Base-by-base conservation (phyloP, 1,140 invertebrate genomes). In the Cydia fagiglandana region DNA sequence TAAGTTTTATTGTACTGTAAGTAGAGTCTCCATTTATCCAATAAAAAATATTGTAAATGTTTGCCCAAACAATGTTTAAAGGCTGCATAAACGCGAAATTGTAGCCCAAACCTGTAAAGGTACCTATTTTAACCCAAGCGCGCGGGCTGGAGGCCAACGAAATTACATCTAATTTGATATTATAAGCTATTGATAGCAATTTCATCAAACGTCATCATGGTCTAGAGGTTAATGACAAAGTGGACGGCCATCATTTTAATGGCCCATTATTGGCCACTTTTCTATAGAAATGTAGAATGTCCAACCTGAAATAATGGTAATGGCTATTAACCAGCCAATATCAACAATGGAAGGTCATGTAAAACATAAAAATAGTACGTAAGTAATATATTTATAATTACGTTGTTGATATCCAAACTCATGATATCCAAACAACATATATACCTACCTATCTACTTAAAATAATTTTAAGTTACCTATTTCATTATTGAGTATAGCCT, bases 201-300 rank as follows among this genome's bases (percentile, higher is more conserved):
- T 70, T 70, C 66, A 70, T 70, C 66, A 70, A 70, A 70, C n/a
- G 20, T 38, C 30, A 70, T n/a, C 15, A 70, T 38, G 66, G 66
- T 70, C 34, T 38, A 70, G 66, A 70, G 66, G 66, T 70, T 70
- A 70, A 70, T 70, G 66, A 70, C 66, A 70, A 70, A 70, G 66
- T 70, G 66, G 66, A 70, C 66, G 34, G 17, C 20, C 34, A 70
- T 70, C 34, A 38, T 70, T 38, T 38, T 70, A 38, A 70, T 70
- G 34, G 7, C 34, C 66, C 15, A 70, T 70, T 41, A 70, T 70
- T 70, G 66, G 66, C 34, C 30, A 70, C n/a, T 70, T 70, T 70
- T 38, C 38, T 38, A 41, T 38, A 70, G 34, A 70, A 70, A 38
- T 38, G 66, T 70, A 17, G 34, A 70, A 34, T 70, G 66, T 41